Conservation (phyloP, 2,888 invertebrate genomes). For the Chironomus tentans region DNA sequence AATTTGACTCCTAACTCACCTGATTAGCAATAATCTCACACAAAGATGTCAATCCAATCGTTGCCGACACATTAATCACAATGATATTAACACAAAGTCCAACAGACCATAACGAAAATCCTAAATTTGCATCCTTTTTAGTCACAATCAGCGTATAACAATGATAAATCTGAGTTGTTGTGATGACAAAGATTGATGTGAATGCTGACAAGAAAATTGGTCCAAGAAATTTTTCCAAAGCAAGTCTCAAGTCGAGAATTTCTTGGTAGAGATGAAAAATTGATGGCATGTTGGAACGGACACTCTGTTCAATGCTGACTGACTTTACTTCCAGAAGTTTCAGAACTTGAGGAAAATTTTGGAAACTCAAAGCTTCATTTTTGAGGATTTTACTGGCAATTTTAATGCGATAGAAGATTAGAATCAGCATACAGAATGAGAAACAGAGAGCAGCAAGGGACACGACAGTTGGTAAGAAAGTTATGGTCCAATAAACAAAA, state of each 20-base stretch:
- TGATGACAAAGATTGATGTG: neutral
- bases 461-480: neutral
- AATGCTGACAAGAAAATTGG: neutral
- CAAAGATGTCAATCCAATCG: neutral
- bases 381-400: neutral
- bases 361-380: neutral
- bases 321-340: neutral
- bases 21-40: neutral
- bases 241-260: neutral
- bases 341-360: neutral
- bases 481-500: neutral
- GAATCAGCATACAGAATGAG: neutral
- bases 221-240: neutral
- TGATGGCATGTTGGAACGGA: neutral
- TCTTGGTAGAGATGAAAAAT: neutral
- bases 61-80: neutral
- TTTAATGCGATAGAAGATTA: neutral
- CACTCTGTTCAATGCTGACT: neutral
- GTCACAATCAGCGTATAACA: neutral
- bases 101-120: neutral
- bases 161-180: slow-evolving; percentile 11
- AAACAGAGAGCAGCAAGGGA: neutral
- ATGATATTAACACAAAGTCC: neutral
- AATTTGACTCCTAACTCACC: too few species aligned
- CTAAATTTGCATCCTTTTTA: neutral